Evolutionary conservation across 1,140 invertebrate genomes (phyloP).

Genomic region (Chironomus striatipennis): DNA sequence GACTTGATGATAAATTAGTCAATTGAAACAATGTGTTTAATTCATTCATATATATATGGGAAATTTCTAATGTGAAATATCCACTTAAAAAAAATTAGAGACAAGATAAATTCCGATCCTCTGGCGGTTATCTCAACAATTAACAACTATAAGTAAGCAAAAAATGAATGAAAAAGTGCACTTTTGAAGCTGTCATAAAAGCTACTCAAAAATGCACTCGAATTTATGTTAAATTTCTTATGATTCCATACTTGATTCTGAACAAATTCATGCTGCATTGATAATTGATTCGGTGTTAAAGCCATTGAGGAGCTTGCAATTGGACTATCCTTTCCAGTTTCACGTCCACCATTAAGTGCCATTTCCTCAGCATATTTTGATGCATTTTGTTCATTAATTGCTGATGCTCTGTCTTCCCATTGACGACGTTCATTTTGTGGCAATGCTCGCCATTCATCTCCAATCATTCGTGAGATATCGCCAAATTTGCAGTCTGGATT

Average conservation of each 20-base stretch:
- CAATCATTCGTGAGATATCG: conserved; percentile 94
- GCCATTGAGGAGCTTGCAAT: conserved; percentile 38
- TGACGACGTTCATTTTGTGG: conserved; percentile 77
- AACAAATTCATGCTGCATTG: conserved; percentile 20
- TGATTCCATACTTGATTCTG: conserved; percentile 25
- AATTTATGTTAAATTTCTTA: not conserved
- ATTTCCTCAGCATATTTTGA: conserved; percentile 46
- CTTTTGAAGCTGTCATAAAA: too few species aligned
- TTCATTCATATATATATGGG: too few species aligned
- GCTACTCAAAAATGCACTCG: not conserved
- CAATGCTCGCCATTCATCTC: conserved; percentile 92
- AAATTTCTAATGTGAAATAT: too few species aligned
- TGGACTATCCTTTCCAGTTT: not conserved
- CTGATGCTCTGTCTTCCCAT: conserved; percentile 85
- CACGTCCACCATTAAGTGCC: conserved; percentile 25
- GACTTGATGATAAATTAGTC: too few species aligned
- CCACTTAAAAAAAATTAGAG: not conserved
- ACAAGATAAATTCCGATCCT: not conserved
- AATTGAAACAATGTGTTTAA: too few species aligned
- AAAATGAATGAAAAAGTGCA: not conserved
- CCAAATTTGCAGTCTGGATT: conserved; percentile 95
- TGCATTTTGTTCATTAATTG: conserved; percentile 76
- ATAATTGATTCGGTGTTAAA: conserved; percentile 32
- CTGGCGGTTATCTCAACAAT: conserved; percentile 13
- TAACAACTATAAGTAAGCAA: not conserved